Evolutionary conservation across 1,140 invertebrate species (phyloP).

Genomic region (Aphidius ervi): DNA sequence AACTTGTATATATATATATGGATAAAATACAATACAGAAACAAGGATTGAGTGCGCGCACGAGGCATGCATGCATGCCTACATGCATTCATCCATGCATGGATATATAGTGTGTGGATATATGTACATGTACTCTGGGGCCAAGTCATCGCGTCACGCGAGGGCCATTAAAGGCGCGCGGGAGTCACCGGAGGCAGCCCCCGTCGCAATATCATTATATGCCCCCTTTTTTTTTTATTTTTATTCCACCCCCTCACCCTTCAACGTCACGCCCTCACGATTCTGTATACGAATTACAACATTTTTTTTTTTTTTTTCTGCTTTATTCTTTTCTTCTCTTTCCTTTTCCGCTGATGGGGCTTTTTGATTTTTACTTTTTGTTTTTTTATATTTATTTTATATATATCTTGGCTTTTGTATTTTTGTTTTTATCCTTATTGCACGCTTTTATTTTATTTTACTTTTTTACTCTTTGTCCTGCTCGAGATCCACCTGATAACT

Average conservation of each 20-base stretch:
- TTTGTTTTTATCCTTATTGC: neutral
- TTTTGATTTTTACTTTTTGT: neutral
- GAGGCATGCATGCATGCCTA: too few relatives aligned
- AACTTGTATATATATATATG: too few relatives aligned
- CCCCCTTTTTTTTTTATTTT: neutral
- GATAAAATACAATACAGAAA: too few relatives aligned
- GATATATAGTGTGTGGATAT: too few relatives aligned
- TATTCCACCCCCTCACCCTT: neutral
- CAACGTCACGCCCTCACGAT: conserved; percentile 8
- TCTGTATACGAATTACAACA: conserved; percentile 6
- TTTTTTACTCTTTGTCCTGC: neutral
- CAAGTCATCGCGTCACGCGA: conserved; percentile 23
- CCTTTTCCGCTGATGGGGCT: neutral
- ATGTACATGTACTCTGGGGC: neutral
- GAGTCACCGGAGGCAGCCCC: conserved; percentile 8
- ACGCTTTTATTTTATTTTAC: neutral
- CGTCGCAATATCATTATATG: neutral
- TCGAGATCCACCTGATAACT: too few relatives aligned
- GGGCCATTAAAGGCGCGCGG: conserved; percentile 23
- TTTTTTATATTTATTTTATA: neutral
- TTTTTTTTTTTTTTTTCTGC: conserved; percentile 11
- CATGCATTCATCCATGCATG: too few relatives aligned
- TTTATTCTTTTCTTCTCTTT: conserved; percentile 3
- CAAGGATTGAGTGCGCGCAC: too few relatives aligned
- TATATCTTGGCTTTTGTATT: neutral